A percentile compares a stretch with the other conserved stretches of the same genome.
phyloP scores from a whole-genome alignment of 64 coral and sea anemone species.

The Montipora capricornis region DNA sequence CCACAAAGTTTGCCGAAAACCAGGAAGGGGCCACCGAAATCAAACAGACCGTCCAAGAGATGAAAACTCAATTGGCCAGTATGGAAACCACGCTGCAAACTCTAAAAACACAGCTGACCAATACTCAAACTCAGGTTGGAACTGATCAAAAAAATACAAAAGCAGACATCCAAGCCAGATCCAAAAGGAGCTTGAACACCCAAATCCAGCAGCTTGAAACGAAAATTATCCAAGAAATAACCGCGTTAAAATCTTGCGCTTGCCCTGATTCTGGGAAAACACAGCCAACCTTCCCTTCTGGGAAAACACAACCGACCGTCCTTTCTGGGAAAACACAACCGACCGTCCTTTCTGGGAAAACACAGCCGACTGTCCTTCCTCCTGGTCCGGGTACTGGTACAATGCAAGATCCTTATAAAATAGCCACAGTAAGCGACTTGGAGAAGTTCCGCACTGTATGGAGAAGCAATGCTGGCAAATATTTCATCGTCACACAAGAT shows the following conservation, averaged over 20 bases:
- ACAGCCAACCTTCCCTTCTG: no score
- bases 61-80: constrained; percentile 6
- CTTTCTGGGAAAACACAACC: neutral
- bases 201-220: neutral
- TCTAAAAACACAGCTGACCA: neutral
- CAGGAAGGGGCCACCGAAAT: neutral
- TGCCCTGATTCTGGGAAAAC: neutral
- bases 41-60: neutral
- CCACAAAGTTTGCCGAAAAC: neutral
- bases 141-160: constrained; percentile 1
- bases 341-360: neutral
- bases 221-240: neutral
- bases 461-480: constrained; percentile 2
- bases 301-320: no score
- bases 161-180: neutral
- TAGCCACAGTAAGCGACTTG: constrained; percentile 2
- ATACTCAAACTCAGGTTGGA: neutral
- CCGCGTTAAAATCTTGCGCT: neutral
- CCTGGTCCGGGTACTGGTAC: constrained; percentile 5
- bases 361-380: neutral
- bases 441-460: neutral
- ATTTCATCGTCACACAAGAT: constrained; percentile 12
- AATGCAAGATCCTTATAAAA: constrained; percentile 22
- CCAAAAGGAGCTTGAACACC: neutral
- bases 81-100: neutral